phyloP scores from a whole-genome alignment of 2,797 vertebrate species.

The Neosilurus mollespiculum region DNA sequence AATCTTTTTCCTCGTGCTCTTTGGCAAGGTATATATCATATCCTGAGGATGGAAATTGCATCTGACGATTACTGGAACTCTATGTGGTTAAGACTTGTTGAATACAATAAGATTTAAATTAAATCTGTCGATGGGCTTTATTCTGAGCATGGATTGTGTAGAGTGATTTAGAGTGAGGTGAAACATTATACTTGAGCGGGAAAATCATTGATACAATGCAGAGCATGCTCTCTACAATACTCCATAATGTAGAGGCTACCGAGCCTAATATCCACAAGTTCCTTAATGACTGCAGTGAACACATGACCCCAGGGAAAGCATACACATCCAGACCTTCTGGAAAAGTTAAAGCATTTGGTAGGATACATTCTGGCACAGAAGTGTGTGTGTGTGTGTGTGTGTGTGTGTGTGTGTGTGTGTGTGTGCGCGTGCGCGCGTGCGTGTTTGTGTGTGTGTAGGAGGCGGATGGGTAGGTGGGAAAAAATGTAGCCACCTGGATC shows the following conservation, averaged over 20 bases:
- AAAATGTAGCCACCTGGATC: constrained; percentile 63
- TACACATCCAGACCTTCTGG: constrained; percentile 46
- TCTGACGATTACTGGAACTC: constrained; percentile 25
- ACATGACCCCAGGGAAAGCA: constrained; percentile 47
- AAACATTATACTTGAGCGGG: constrained; percentile 25
- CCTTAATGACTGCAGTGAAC: constrained; percentile 53
- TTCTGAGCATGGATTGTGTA: background rate
- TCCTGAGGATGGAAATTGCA: constrained; percentile 11
- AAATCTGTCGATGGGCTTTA: constrained; percentile 34
- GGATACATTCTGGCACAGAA: constrained; percentile 35
- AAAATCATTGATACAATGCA: constrained; percentile 26
- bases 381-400: constrained; percentile 29
- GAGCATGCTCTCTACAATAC: constrained; percentile 25
- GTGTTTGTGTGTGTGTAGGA: constrained; percentile 37
- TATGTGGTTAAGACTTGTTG: constrained; percentile 2
- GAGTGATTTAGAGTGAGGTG: background rate
- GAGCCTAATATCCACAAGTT: constrained; percentile 36
- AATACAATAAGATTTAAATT: constrained; percentile 39
- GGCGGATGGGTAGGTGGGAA: constrained; percentile 41
- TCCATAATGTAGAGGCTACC: constrained; percentile 23
- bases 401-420: constrained; percentile 37
- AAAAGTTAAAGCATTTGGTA: constrained; percentile 50
- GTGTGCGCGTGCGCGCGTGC: constrained; percentile 28
- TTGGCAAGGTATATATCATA: constrained; percentile 10
- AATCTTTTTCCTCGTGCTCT: background rate